Percentiles rank a stretch among this genome's conserved stretches.
These are phyloP conservation scores for Chaetops frenatus DNA, from an alignment of 2,113 vertebrate species.

Conservation along the genomic window DNA sequence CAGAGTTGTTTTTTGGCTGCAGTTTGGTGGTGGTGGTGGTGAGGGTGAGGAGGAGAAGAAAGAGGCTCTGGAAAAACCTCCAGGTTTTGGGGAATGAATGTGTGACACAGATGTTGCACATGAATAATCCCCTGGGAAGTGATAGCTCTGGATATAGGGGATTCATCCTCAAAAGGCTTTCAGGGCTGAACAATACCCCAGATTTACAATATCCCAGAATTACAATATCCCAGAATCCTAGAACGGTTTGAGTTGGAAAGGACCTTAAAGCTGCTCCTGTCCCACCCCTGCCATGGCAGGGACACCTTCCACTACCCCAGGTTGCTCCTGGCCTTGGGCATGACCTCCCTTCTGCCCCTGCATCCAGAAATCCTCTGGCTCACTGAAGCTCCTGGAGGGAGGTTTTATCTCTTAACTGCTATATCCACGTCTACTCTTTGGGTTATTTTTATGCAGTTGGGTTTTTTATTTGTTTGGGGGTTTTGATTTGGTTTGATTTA, in stretches of 20 bases:
- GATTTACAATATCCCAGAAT: neutral
- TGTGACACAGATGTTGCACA: neutral
- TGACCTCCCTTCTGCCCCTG: neutral
- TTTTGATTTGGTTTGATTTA: neutral
- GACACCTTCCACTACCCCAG: neutral
- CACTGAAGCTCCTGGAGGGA: neutral
- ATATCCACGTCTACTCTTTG: fast-evolving
- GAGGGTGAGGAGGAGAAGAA: neutral
- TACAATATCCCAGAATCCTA: neutral
- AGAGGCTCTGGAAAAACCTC: neutral
- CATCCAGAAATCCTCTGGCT: neutral
- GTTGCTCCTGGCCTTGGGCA: neutral
- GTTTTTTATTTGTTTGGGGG: neutral
- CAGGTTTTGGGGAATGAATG: neutral
- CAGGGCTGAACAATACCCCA: neutral
- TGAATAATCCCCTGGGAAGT: neutral
- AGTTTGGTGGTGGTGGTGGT: neutral
- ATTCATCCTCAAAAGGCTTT: neutral
- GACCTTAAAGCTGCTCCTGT: neutral
- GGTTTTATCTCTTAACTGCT: neutral
- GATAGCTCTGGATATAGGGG: neutral
- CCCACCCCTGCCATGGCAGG: neutral
- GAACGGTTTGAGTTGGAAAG: neutral
- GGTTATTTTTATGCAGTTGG: neutral
- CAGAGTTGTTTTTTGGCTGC: neutral